Conservation (phyloP, 2,113 vertebrate species). For the Mus pahari region DNA sequence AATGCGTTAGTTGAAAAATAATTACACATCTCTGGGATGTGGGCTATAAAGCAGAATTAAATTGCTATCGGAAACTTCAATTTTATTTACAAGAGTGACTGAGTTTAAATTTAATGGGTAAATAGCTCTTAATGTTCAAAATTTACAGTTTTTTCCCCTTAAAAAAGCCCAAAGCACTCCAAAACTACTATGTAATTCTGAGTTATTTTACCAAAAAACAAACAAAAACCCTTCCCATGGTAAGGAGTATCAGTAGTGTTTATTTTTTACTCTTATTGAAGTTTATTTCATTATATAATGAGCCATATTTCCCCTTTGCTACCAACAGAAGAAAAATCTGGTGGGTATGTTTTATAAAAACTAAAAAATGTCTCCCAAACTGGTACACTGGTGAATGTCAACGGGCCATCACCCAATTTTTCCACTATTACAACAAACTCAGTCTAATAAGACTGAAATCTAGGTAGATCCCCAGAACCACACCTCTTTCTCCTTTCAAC, state of each 20-base stretch:
- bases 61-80: slow-evolving; percentile 40
- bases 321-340: slow-evolving; percentile 51
- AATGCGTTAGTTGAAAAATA: slow-evolving; percentile 38
- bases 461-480: neutral
- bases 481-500: neutral
- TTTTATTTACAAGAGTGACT: slow-evolving; percentile 64
- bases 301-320: slow-evolving; percentile 56
- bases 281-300: slow-evolving; percentile 53
- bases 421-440: neutral
- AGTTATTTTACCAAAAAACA: slow-evolving; percentile 44
- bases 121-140: slow-evolving; percentile 53
- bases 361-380: neutral
- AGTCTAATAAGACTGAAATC: neutral
- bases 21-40: neutral
- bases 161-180: neutral
- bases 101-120: slow-evolving; percentile 62
- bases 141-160: slow-evolving; percentile 10
- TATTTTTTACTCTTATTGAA: slow-evolving; percentile 51
- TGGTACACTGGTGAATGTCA: neutral
- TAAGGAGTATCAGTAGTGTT: slow-evolving; percentile 18
- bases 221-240: slow-evolving; percentile 29
- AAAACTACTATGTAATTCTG: slow-evolving; percentile 43
- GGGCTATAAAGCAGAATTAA: slow-evolving; percentile 53
- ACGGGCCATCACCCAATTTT: neutral
- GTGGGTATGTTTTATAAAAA: slow-evolving; percentile 32